phyloP scores from a whole-genome alignment of 2,888 invertebrate genomes.

The Beris morrisii region DNA sequence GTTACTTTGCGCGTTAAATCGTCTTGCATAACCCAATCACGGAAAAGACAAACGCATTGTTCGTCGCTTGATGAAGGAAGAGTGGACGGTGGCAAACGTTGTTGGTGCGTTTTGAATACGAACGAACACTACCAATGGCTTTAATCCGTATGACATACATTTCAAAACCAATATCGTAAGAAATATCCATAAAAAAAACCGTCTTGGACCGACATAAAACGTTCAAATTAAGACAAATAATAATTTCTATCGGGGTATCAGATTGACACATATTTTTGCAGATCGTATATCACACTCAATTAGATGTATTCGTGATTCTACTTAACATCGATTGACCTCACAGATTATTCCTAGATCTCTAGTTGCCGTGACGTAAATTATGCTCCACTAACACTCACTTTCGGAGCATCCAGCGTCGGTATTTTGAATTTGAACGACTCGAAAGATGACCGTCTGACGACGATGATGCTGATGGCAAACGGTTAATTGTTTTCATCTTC shows the following conservation, averaged over 20 bases:
- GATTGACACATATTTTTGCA: constrained; percentile 46
- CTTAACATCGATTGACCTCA: constrained; percentile 59
- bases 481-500: constrained; percentile 20
- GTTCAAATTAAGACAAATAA: constrained; percentile 39
- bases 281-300: constrained; percentile 53
- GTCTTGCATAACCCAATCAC: constrained; percentile 36
- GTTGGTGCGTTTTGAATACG: neutral
- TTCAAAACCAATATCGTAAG: constrained; percentile 10
- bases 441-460: constrained; percentile 18
- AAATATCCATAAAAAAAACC: constrained; percentile 4
- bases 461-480: constrained; percentile 18
- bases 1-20: constrained; percentile 16
- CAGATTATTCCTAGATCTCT: constrained; percentile 52
- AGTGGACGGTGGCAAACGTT: neutral
- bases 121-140: constrained; percentile 11
- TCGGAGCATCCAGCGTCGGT: constrained; percentile 12
- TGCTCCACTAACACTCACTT: constrained; percentile 34
- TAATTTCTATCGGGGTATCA: constrained; percentile 42
- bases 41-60: constrained; percentile 7
- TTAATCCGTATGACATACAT: constrained; percentile 39
- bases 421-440: constrained; percentile 24
- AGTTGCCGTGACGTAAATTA: constrained; percentile 53
- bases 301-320: constrained; percentile 59
- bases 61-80: neutral
- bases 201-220: constrained; percentile 27